phyloP scores from a whole-genome alignment of 2,113 vertebrate genomes.

The Plecotus auritus region DNA sequence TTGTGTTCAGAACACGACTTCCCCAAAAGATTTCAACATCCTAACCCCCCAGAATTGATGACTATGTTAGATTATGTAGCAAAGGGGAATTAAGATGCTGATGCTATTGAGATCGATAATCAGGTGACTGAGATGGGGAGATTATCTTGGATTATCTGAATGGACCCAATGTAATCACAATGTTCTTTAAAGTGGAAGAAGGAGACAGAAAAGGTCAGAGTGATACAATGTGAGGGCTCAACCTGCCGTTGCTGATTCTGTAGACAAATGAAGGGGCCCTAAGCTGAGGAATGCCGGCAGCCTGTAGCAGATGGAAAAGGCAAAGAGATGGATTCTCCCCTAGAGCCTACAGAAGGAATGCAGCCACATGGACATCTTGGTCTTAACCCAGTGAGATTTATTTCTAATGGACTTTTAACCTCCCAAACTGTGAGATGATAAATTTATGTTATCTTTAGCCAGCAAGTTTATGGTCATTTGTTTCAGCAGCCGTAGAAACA shows the following conservation, averaged over 20 bases:
- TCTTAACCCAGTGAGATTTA: background rate
- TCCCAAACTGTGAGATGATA: background rate
- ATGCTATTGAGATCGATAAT: background rate
- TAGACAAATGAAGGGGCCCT: background rate
- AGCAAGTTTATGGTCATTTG: background rate
- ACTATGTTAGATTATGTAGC: background rate
- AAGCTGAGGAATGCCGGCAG: background rate
- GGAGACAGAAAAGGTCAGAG: background rate
- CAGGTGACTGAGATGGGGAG: background rate
- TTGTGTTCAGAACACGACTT: background rate
- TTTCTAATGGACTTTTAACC: background rate
- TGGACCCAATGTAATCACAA: background rate
- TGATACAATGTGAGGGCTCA: background rate
- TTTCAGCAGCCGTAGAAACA: background rate
- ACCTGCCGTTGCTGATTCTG: background rate
- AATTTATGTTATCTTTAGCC: background rate
- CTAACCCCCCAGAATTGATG: background rate
- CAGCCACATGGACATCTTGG: background rate
- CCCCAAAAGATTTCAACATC: background rate
- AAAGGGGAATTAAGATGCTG: background rate
- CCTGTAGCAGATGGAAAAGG: background rate
- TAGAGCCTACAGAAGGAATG: background rate
- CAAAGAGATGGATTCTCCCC: background rate
- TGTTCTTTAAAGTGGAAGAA: background rate
- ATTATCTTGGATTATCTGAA: background rate